Base-by-base conservation (phyloP, 2,888 invertebrate genomes). In the Drosophila pseudotakahashii region DNA sequence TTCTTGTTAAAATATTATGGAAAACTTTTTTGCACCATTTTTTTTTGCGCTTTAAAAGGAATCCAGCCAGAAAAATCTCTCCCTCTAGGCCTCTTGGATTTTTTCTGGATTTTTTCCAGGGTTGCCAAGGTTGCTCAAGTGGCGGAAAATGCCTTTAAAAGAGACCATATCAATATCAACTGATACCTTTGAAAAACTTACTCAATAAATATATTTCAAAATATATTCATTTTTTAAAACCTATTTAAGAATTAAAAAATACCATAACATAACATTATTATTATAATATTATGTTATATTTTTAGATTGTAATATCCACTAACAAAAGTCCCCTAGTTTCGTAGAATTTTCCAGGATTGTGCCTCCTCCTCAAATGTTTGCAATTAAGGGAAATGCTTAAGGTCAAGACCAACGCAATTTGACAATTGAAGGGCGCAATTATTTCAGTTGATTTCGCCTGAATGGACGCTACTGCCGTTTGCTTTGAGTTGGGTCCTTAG, bases 1-100 rank as follows among this genome's bases (percentile, higher is more conserved):
- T 73, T 73, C 61, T 73, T 73, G 72, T 67, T 73, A 57, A 72
- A 73, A 72, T 59, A 73, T 67, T 73, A 62, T 67, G 61, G 44
- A 41, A 30, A 60, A 55, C 55, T 69, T 69, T 68, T 26, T 37
- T 39, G 9, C 52, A 41, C 41, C 58, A 66, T 58, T 42, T 41
- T 19, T 19, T 51, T 52, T 30, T 30, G 11, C n/a, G 30, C 60
- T 64, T 64, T 62, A 62, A 64, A 45, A 34, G 6, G 45, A 52
- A 61, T 45, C n/a, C 45, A 16, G 23, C 44, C 51, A 5, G 4
- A 23, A 19, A 51, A 64, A 37, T 50, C 42, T 32, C 19, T 14
- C 5, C 42, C 16, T 19, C 3, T 7, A 30, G 26, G 47, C 16
- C 10, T 44, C 26, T 16, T 11, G 6, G 19, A n/a, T 30, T 39